These are phyloP conservation scores for Alentia gelatinosa DNA, from an alignment of 2,888 invertebrate species.

Conservation along the genomic window DNA sequence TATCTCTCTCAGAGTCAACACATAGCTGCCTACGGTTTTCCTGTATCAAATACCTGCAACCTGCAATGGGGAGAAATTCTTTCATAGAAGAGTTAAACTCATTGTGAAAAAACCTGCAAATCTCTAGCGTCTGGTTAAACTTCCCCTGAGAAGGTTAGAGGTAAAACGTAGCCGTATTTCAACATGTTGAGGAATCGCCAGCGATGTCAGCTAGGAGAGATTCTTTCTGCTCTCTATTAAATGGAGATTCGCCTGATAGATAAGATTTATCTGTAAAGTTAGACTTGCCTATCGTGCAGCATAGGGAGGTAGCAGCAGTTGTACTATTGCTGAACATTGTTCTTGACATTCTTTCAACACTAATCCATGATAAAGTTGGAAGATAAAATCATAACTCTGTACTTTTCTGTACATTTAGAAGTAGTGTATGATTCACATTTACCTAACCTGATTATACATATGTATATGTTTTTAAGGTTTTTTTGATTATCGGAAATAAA, in stretches of 20 bases:
- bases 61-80: too few species aligned
- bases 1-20: too few species aligned
- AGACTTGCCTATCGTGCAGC: neutral
- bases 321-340: neutral
- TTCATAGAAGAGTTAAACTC: too few species aligned
- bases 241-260: neutral
- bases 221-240: neutral
- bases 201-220: neutral
- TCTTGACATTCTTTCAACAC: constrained; percentile 7
- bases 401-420: too few species aligned
- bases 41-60: neutral
- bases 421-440: too few species aligned
- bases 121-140: neutral
- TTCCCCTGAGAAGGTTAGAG: neutral
- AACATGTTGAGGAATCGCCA: neutral
- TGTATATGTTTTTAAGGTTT: too few species aligned
- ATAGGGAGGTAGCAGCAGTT: neutral
- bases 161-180: neutral
- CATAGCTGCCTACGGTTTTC: neutral
- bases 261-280: neutral
- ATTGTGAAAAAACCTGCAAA: neutral
- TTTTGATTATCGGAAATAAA: too few species aligned
- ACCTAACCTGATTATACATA: too few species aligned
- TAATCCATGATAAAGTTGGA: neutral
- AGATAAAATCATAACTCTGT: neutral